phyloP scores from a whole-genome alignment of 2,113 vertebrate species.

The Sinocyclocheilus rhinocerous region DNA sequence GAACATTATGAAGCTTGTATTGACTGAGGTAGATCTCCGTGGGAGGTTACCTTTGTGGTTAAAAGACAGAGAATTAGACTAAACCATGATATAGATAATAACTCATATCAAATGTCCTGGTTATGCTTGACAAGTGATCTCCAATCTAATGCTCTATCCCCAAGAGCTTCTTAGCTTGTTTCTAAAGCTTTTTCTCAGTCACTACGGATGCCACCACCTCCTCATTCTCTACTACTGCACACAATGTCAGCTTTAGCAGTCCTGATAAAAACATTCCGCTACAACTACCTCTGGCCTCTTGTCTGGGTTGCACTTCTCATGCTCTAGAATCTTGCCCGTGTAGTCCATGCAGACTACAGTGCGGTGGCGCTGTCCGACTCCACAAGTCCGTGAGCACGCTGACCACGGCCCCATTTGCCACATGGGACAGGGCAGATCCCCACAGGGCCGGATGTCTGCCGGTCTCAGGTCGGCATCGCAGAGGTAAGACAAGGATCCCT shows the following conservation, averaged over 20 bases:
- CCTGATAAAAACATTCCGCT: conserved; percentile 70
- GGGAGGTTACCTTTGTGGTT: conserved; percentile 69
- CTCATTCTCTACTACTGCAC: conserved; percentile 8
- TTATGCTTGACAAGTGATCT: conserved; percentile 66
- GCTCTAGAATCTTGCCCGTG: conserved; percentile 71
- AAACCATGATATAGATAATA: conserved; percentile 61
- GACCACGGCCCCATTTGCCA: conserved; percentile 85
- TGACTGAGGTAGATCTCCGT: conserved; percentile 91
- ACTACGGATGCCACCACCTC: conserved; percentile 2
- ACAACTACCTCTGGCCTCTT: conserved; percentile 70
- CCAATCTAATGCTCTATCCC: conserved; percentile 53
- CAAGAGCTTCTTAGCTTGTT: conserved; percentile 54
- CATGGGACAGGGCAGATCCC: conserved; percentile 83
- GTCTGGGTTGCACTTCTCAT: conserved; percentile 75
- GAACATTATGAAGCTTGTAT: conserved; percentile 60
- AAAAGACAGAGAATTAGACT: conserved; percentile 59
- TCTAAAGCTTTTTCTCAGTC: conserved; percentile 50
- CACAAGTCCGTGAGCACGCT: conserved; percentile 82
- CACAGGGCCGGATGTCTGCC: conserved; percentile 84
- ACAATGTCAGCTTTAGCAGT: conserved; percentile 73
- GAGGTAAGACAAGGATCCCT: conserved; percentile 77
- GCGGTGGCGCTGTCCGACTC: conserved; percentile 76
- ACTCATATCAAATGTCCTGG: conserved; percentile 43
- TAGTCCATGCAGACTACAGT: conserved; percentile 81
- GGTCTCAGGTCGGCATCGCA: conserved; percentile 85